Evolutionary conservation across 2,797 vertebrate species (phyloP).

Genomic region (Diceros bicornis): DNA sequence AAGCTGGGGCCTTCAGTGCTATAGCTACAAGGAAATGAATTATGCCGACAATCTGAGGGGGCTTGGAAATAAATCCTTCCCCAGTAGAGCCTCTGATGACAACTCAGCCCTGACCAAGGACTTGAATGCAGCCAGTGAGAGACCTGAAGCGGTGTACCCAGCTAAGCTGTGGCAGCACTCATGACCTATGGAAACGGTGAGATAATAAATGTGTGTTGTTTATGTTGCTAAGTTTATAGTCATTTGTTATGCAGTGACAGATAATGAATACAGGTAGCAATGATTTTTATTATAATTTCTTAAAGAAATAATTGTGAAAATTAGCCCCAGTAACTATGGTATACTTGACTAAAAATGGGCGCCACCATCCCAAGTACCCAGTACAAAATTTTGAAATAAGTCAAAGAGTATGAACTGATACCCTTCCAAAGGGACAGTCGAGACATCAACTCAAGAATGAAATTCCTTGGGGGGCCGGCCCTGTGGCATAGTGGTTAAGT

Average conservation of each 20-base stretch:
- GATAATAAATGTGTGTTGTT: neutral
- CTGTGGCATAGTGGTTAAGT: too few relatives aligned
- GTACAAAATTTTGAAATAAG: neutral
- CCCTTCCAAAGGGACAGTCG: neutral
- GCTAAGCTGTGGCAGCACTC: neutral
- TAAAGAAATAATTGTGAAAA: conserved; percentile 1
- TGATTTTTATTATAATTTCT: neutral
- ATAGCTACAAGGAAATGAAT: neutral
- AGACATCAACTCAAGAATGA: neutral
- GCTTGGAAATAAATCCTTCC: neutral
- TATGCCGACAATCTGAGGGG: neutral
- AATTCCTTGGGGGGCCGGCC: too few relatives aligned
- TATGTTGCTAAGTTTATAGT: neutral
- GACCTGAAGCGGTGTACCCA: neutral
- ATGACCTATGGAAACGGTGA: neutral
- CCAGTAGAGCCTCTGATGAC: neutral
- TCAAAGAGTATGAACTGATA: neutral
- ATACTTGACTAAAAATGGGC: too few relatives aligned
- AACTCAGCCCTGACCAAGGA: neutral
- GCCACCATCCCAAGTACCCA: neutral
- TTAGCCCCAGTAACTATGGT: neutral
- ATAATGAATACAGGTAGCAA: neutral
- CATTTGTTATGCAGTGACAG: neutral
- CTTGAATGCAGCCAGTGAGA: neutral
- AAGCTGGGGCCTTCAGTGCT: neutral